Conservation (phyloP, 2,113 vertebrate species). For the Ahaetulla prasina region DNA sequence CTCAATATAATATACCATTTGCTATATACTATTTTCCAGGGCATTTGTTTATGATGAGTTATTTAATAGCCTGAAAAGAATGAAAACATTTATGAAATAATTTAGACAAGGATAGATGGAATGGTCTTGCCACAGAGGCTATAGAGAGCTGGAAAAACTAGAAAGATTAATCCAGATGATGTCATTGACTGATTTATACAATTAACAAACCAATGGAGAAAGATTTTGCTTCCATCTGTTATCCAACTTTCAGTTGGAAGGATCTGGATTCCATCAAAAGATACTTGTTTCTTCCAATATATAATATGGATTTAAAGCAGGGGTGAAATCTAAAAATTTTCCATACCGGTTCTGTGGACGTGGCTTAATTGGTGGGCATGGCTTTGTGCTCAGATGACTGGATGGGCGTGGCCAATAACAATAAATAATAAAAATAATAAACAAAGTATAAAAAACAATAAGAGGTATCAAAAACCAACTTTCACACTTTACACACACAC, state of each 20-base stretch:
- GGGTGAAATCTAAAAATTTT: too few species aligned
- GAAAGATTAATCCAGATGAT: slow-evolving; percentile 54
- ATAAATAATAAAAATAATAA: too few species aligned
- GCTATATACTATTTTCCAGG: neutral
- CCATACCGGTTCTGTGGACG: too few species aligned
- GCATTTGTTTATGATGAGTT: slow-evolving; percentile 20
- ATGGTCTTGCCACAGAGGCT: slow-evolving; percentile 40
- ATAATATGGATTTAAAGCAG: neutral
- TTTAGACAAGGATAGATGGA: slow-evolving; percentile 36
- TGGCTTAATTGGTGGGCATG: too few species aligned
- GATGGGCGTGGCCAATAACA: too few species aligned
- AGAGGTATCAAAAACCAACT: too few species aligned
- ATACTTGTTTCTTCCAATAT: slow-evolving; percentile 7
- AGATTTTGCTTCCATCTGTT: slow-evolving; percentile 50
- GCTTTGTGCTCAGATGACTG: too few species aligned
- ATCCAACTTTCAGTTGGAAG: slow-evolving; percentile 16
- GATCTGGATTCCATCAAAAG: slow-evolving; percentile 2
- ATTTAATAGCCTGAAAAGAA: neutral
- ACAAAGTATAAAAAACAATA: too few species aligned
- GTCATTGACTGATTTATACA: slow-evolving; percentile 40
- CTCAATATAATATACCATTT: neutral
- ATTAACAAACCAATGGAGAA: slow-evolving; percentile 50
- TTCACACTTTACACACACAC: too few species aligned
- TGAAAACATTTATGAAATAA: slow-evolving; percentile 35
- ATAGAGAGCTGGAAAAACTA: slow-evolving; percentile 16